Base-by-base conservation (phyloP, 1,140 invertebrate genomes). In the Micrasema longulum region DNA sequence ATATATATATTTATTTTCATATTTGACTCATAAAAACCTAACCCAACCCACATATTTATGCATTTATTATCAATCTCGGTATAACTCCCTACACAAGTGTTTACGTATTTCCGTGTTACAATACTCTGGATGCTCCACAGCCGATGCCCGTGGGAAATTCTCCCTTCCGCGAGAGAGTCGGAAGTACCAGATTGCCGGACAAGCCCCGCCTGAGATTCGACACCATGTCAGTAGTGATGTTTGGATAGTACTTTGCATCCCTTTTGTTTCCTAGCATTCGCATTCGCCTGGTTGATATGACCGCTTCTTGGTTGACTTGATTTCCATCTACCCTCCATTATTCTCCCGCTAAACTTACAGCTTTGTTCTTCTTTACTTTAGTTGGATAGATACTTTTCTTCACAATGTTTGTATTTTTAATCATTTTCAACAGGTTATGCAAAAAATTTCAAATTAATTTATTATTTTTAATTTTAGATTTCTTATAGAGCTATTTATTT, bases 91-190 rank as follows among this genome's bases (percentile, higher is more conserved):
- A n/a, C n/a, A n/a, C n/a, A n/a, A n/a, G n/a, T n/a, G n/a, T n/a
- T n/a, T n/a, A n/a, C n/a, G n/a, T n/a, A n/a, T n/a, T n/a, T n/a
- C n/a, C 70, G 47, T 65, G 64, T 73, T 73, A 20, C 35, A 60
- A 60, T 60, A 41, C 16, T 18, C 14, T 38, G 6, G 55, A 31
- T 60, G 38, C 38, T 64, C 79, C 78, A 76, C 85, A 86, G 83
- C 26, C 26, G 80, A 82, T 81, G 87, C 87, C 87, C 77, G 84
- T 89, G 65, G 89, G 88, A 75, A 92, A 88, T 82, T 94, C 92
- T 77, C 92, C 92, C 76, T 94, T 94, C 85, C 87, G 94, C 78
- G 94, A 96, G 84, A 88, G 93, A 71, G 88, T 95, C 50, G 93
- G 93, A 79, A 95, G 94, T 85, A 95, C 94, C 79, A 88, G 93